Evolutionary conservation across 2,797 vertebrate species (phyloP).

Genomic region (Diglossa cyanea): DNA sequence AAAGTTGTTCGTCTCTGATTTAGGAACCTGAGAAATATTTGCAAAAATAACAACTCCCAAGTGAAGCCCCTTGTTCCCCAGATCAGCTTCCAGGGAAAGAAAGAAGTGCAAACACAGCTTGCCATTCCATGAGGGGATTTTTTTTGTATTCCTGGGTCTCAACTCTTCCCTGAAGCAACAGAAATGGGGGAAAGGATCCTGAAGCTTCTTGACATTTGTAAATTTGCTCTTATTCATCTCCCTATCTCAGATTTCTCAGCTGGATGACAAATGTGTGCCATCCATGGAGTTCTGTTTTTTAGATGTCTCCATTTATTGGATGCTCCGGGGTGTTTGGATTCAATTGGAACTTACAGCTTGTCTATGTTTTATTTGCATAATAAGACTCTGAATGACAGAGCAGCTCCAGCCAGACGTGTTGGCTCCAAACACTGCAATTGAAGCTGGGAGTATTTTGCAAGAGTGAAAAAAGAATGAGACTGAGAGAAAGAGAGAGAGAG

Average conservation of each 20-base stretch:
- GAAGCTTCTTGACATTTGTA: conserved; percentile 51
- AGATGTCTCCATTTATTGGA: conserved; percentile 54
- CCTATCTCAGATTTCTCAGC: conserved; percentile 45
- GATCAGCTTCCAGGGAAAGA: not conserved
- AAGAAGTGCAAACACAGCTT: not conserved
- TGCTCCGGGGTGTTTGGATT: conserved; percentile 68
- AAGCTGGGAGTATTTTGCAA: conserved; percentile 74
- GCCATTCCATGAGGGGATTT: not conserved
- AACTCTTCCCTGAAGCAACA: conserved; percentile 39
- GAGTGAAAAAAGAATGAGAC: conserved; percentile 47
- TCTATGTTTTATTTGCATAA: conserved; percentile 78
- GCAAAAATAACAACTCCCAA: not conserved
- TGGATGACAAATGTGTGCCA: conserved; percentile 61
- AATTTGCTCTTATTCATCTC: conserved; percentile 34
- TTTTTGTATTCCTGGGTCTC: conserved; percentile 15
- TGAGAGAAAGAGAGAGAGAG: not conserved
- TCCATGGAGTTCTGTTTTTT: conserved; percentile 44
- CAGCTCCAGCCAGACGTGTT: conserved; percentile 74
- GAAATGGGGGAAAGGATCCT: conserved; percentile 4
- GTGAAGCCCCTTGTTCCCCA: not conserved
- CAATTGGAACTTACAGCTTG: conserved; percentile 73
- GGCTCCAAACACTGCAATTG: conserved; percentile 78
- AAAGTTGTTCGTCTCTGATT: not conserved
- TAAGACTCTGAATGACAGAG: conserved; percentile 76
- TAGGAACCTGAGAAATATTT: not conserved